Conservation (phyloP, 37 sponge, comb jelly and placozoan species). For the Petrosia ficiformis region DNA sequence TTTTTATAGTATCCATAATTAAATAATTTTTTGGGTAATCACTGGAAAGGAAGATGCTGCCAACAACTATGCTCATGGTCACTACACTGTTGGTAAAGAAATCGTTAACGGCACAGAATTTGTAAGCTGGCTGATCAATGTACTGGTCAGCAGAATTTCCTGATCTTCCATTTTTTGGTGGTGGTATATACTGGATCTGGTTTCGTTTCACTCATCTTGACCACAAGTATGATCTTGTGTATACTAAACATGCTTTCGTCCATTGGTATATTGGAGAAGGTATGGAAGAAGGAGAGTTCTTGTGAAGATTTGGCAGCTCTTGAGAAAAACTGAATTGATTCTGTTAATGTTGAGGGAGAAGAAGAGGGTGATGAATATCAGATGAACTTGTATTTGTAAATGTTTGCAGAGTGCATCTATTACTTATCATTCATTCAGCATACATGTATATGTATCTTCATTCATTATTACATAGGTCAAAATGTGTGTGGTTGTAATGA, state of each 20-base stretch:
- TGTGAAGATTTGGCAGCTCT: constrained; percentile 90
- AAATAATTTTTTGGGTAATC: too few species aligned
- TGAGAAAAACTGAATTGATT: constrained; percentile 83
- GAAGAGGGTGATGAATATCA: constrained; percentile 88
- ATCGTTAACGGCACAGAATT: constrained; percentile 73
- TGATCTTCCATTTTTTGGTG: constrained; percentile 90
- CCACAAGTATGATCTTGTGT: constrained; percentile 95
- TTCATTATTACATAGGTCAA: too few species aligned
- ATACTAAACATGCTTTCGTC: constrained; percentile 94
- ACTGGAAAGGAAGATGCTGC: constrained; percentile 91
- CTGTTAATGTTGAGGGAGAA: constrained; percentile 75
- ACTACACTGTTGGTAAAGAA: constrained; percentile 87
- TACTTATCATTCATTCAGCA: too few species aligned
- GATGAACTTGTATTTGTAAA: too few species aligned
- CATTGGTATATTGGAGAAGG: constrained; percentile 97
- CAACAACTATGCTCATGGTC: constrained; percentile 92
- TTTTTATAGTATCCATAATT: too few species aligned
- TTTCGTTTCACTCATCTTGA: constrained; percentile 90
- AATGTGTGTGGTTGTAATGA: too few species aligned
- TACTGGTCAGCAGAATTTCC: constrained; percentile 88
- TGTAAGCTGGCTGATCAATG: constrained; percentile 90
- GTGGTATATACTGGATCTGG: constrained; percentile 96
- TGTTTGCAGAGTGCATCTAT: too few species aligned
- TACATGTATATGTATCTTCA: too few species aligned
- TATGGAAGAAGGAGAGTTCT: constrained; percentile 95